Conservation (phyloP, 2,888 invertebrate species). For the Pristionchus arcanus region DNA sequence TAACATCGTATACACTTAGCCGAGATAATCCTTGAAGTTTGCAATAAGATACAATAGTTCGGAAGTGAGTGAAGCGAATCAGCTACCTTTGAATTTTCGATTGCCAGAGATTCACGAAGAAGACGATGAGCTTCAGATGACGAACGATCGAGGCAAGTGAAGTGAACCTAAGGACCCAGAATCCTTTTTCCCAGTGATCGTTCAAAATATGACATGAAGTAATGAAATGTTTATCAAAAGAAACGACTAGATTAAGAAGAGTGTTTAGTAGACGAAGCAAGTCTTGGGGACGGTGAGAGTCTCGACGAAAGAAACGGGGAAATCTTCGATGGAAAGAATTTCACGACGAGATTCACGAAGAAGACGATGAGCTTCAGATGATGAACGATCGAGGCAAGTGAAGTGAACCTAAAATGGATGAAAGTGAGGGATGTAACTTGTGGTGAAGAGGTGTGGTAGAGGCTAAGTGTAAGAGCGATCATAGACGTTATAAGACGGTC, state of each 20-base stretch:
- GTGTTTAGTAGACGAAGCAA: conserved; percentile 52
- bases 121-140: conserved; percentile 68
- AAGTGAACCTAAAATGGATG: conserved; percentile 60
- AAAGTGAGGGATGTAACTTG: neutral
- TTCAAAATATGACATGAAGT: neutral
- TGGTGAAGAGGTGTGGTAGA: too few relatives aligned
- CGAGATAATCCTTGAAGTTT: too few relatives aligned
- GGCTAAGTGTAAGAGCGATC: too few relatives aligned
- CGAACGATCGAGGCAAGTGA: conserved; percentile 71
- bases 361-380: conserved; percentile 68
- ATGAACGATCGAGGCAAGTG: conserved; percentile 71
- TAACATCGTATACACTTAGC: too few relatives aligned
- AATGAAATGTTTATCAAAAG: conserved; percentile 33
- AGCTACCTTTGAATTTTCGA: too few relatives aligned
- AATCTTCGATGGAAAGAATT: conserved; percentile 57
- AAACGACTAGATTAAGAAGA: neutral
- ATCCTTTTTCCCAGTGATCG: too few relatives aligned
- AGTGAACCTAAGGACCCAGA: conserved; percentile 54
- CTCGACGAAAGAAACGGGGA: conserved; percentile 54
- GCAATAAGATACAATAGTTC: too few relatives aligned
- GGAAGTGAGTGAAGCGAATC: too few relatives aligned
- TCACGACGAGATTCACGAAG: conserved; percentile 64
- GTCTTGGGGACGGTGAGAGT: conserved; percentile 50
- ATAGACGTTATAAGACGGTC: too few relatives aligned
- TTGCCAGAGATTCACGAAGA: conserved; percentile 61